Conservation (phyloP, 2,113 vertebrate species). For the Nibea albiflora region DNA sequence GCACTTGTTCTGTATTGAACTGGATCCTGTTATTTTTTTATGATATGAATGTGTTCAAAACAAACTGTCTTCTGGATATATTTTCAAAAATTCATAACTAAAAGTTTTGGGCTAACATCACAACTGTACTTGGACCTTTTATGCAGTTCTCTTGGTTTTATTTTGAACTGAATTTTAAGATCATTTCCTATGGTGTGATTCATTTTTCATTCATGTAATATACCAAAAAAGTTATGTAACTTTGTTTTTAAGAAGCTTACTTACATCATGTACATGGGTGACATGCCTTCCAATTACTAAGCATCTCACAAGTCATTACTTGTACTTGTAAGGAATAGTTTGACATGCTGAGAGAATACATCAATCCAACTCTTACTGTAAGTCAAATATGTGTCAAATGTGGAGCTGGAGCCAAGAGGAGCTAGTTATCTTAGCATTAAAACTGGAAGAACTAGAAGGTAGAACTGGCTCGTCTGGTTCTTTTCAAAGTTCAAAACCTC, state of each 20-base stretch:
- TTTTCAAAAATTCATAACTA: neutral
- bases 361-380: neutral
- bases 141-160: neutral
- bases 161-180: neutral
- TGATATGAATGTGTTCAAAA: neutral
- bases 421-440: neutral
- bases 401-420: neutral
- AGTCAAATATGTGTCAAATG: neutral
- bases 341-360: neutral
- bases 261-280: neutral
- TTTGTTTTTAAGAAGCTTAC: neutral
- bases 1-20: neutral
- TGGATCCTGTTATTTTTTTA: neutral
- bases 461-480: neutral
- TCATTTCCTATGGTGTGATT: neutral
- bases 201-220: neutral
- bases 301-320: neutral
- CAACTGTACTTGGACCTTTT: neutral
- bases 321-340: neutral
- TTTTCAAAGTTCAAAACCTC: neutral
- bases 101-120: neutral
- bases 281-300: neutral
- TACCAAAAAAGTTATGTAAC: neutral
- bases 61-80: neutral
- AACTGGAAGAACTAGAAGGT: neutral